Evolutionary conservation across 2,888 invertebrate species (phyloP), one percentile per base, ranked within the genome.

Genomic region (Cataglyphis livida): DNA sequence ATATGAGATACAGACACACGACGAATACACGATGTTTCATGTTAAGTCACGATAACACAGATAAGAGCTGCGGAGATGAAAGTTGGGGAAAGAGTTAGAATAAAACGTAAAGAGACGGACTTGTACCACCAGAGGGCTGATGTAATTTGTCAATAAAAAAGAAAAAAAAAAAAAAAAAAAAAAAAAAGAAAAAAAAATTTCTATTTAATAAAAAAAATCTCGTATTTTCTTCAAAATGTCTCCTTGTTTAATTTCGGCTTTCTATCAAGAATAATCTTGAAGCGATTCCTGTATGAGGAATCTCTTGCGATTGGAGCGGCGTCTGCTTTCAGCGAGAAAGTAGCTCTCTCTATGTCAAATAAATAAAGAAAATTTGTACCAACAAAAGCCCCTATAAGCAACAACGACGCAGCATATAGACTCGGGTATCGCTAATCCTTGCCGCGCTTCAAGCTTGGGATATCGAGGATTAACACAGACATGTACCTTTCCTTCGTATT

Each of bases 401-500:
- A 73, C 59, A 79, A 9, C 25, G 21, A 73, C 73, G 59, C 73
- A 79, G 44, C 59, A 32, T 21, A 54, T 57, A 70, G 71, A 59
- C 78, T 35, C 54, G 35, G 32, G 32, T 48, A 59, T 7, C 12
- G 59, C 74, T 71, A 73, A 79, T 79, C 73, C 74, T 73, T 79
- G 70, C 70, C 71, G 78, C 78, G 41, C 59, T 57, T 79, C 78
- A 79, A 73, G 59, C 73, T 59, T 76, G 38, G 28, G 35, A 68
- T 44, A 59, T 59, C 57, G 71, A 78, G 71, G 78, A 71, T 79
- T 59, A 79, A 79, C 78, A 73, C 78, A 79, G 44, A 59, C 76
- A 76, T 76, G 68, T 76, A 76, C 78, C 78, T 79, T 79, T 79
- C 78, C 73, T 79, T 79, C 59, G 73, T 66, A 73, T 59, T 79